These are phyloP conservation scores for Antechinus flavipes DNA, from an alignment of 2,113 vertebrate genomes.

Conservation along the genomic window DNA sequence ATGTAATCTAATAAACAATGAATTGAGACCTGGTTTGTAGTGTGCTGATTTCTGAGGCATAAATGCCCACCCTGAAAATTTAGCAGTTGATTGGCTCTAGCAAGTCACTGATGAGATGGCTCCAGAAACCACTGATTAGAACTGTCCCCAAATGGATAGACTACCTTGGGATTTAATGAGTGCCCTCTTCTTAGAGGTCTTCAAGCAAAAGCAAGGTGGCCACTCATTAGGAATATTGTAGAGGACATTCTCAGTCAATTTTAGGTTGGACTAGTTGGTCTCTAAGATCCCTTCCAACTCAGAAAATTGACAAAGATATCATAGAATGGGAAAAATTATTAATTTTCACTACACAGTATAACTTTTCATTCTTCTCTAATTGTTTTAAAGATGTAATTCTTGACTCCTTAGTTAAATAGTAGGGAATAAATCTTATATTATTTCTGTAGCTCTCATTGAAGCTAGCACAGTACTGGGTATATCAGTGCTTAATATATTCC, in stretches of 20 bases:
- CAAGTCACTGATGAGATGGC: background rate
- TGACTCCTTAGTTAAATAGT: background rate
- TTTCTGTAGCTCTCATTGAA: background rate
- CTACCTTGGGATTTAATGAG: background rate
- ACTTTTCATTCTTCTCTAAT: background rate
- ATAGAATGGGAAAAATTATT: background rate
- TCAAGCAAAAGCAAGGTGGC: background rate
- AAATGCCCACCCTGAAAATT: background rate
- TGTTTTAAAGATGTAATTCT: background rate
- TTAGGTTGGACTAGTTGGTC: background rate
- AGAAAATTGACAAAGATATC: background rate
- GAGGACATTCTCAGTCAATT: background rate
- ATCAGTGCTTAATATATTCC: background rate
- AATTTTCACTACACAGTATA: background rate
- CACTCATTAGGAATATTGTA: background rate
- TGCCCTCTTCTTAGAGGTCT: background rate
- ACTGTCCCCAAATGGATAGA: background rate
- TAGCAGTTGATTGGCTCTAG: background rate
- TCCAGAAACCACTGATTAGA: background rate
- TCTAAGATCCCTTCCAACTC: background rate
- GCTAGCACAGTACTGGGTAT: background rate
- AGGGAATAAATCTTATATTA: background rate
- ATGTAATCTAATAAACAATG: background rate
- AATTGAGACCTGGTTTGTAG: background rate
- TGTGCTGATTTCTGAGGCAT: background rate